These are phyloP conservation scores for Mugil cephalus DNA, from an alignment of 2,113 vertebrate species.

Conservation along the genomic window DNA sequence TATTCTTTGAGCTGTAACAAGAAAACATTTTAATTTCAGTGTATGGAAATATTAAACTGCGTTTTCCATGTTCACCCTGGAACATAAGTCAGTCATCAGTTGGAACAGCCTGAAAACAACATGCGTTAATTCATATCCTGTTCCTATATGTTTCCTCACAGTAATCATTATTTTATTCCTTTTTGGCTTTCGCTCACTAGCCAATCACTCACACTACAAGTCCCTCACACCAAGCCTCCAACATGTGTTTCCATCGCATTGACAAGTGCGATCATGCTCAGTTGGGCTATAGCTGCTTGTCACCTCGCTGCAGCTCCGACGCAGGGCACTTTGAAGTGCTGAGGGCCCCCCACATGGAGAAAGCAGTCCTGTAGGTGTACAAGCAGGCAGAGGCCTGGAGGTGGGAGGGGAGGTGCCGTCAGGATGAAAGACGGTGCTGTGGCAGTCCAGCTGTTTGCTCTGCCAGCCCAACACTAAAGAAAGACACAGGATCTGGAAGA, in stretches of 20 bases:
- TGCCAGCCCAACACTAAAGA: conserved; percentile 53
- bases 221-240: conserved; percentile 30
- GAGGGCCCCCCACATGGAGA: conserved; percentile 57
- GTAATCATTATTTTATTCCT: neutral
- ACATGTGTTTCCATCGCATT: conserved; percentile 69
- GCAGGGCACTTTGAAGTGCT: conserved; percentile 77
- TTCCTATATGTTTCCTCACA: conserved; percentile 10
- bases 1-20: too few relatives aligned
- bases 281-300: conserved; percentile 63
- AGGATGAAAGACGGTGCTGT: conserved; percentile 65
- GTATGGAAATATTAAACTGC: neutral
- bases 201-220: conserved; percentile 17
- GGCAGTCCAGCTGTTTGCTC: conserved; percentile 81
- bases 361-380: conserved; percentile 45
- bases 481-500: conserved; percentile 56
- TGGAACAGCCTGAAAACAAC: neutral
- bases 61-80: neutral
- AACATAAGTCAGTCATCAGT: conserved; percentile 3
- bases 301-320: conserved; percentile 69
- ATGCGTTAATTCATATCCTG: too few relatives aligned
- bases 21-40: too few relatives aligned
- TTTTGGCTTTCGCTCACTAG: neutral
- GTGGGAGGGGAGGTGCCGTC: conserved; percentile 30
- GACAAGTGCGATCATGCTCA: conserved; percentile 78
- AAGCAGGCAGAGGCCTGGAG: conserved; percentile 44